Evolutionary conservation across 2,113 vertebrate species (phyloP).

Genomic region (Sander lucioperca): DNA sequence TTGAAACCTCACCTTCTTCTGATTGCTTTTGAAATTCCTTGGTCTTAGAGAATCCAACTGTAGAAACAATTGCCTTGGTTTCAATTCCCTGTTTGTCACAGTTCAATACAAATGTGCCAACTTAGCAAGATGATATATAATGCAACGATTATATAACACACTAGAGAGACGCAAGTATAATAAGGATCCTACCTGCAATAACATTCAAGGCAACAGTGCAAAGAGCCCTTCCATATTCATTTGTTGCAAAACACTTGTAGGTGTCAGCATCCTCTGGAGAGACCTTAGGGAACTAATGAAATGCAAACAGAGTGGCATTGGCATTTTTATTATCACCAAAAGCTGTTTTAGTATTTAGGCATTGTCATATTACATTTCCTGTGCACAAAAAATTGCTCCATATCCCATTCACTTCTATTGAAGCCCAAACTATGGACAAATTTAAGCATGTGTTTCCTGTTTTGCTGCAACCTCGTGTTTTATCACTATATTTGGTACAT

Average conservation of each 20-base stretch:
- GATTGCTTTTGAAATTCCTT: constrained; percentile 76
- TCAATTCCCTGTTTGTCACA: background rate
- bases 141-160: background rate
- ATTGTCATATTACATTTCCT: background rate
- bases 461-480: background rate
- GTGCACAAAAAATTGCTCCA: background rate
- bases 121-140: background rate
- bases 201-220: constrained; percentile 89
- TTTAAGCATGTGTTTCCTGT: background rate
- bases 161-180: background rate
- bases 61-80: constrained; percentile 40
- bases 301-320: constrained; percentile 16
- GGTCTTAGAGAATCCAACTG: constrained; percentile 91
- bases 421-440: background rate
- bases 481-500: background rate
- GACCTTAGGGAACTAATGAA: constrained; percentile 87
- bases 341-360: background rate
- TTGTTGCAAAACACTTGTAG: constrained; percentile 90
- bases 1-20: constrained; percentile 56
- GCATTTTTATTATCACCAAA: background rate
- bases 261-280: constrained; percentile 84
- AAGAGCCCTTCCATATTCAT: constrained; percentile 87
- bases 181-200: constrained; percentile 85
- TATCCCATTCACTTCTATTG: background rate
- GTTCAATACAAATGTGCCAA: background rate